These are phyloP conservation scores for Oreotragus oreotragus DNA, from an alignment of 2,113 vertebrate genomes.

Conservation along the genomic window DNA sequence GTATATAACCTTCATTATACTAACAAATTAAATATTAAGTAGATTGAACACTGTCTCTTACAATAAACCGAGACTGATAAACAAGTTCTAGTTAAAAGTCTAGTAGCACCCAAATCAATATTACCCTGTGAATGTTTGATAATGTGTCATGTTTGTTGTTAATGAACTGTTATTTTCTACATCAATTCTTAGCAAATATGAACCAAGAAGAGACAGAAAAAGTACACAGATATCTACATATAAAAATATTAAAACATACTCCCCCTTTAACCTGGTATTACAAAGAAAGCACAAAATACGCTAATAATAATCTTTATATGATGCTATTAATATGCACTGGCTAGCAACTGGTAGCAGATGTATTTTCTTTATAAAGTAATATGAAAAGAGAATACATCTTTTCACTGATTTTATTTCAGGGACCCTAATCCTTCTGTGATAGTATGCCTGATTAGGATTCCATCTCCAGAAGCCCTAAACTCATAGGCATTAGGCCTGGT, in stretches of 20 bases:
- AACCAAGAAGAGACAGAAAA: neutral
- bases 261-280: neutral
- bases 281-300: neutral
- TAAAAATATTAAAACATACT: neutral
- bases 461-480: neutral
- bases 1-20: neutral
- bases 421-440: neutral
- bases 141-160: neutral
- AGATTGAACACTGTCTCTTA: neutral
- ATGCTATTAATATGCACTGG: neutral
- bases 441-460: neutral
- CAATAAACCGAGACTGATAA: neutral
- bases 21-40: constrained; percentile 1
- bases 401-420: constrained; percentile 27
- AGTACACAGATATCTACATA: neutral
- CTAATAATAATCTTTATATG: neutral
- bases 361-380: neutral
- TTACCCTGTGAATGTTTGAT: constrained; percentile 24
- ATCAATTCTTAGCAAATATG: constrained; percentile 43
- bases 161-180: constrained; percentile 15
- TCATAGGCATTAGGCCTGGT: neutral
- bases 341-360: neutral
- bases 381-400: neutral
- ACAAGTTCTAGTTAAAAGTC: neutral
- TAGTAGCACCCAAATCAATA: constrained; percentile 45